phyloP scores from a whole-genome alignment of 2,888 invertebrate genomes.

The Quadriops clusia region DNA sequence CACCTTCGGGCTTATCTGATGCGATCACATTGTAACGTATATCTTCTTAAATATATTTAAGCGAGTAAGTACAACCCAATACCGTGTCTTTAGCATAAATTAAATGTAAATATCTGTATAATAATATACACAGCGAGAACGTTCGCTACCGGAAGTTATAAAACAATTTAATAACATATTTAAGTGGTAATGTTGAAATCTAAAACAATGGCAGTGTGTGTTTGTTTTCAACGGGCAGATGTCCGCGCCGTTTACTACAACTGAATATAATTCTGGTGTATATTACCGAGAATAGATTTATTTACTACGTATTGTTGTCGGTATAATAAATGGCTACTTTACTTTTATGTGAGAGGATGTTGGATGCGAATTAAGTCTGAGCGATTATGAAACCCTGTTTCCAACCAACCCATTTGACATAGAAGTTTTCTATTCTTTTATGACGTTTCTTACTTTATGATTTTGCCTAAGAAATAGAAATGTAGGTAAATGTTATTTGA shows the following conservation, averaged over 20 bases:
- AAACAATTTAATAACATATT: slow-evolving; percentile 39
- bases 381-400: slow-evolving; percentile 23
- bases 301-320: slow-evolving; percentile 31
- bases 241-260: slow-evolving; percentile 29
- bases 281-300: slow-evolving; percentile 29
- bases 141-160: slow-evolving; percentile 34
- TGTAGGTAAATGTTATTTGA: too few relatives aligned
- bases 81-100: slow-evolving; percentile 34
- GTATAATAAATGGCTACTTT: slow-evolving; percentile 25
- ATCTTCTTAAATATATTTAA: slow-evolving; percentile 22
- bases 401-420: too few relatives aligned
- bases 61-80: slow-evolving; percentile 21
- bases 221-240: slow-evolving; percentile 31
- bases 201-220: slow-evolving; percentile 34
- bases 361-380: slow-evolving; percentile 24
- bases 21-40: slow-evolving; percentile 18
- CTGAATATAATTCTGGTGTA: slow-evolving; percentile 26
- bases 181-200: slow-evolving; percentile 34
- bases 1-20: slow-evolving; percentile 19
- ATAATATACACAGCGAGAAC: slow-evolving; percentile 25
- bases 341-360: slow-evolving; percentile 29
- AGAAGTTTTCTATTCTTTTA: too few relatives aligned
- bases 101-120: slow-evolving; percentile 23
- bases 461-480: too few relatives aligned
- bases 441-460: too few relatives aligned